phyloP scores from a whole-genome alignment of 2,113 vertebrate genomes.

The Calidris pugnax region DNA sequence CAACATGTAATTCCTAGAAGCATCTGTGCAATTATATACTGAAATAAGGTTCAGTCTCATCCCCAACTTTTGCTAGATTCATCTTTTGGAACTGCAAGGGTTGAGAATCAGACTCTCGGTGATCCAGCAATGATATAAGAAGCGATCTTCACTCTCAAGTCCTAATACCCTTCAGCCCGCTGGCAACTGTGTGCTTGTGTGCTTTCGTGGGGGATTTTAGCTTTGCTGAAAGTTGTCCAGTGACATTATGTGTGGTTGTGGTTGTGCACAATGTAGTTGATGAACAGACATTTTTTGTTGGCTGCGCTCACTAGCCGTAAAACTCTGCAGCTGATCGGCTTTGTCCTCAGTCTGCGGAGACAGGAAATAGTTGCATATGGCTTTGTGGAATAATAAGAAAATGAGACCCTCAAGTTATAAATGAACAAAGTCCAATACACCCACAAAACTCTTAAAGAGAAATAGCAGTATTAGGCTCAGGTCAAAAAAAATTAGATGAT shows the following conservation, averaged over 20 bases:
- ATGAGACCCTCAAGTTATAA: not conserved
- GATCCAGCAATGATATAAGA: rapidly evolving
- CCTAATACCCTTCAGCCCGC: not conserved
- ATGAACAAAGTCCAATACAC: not conserved
- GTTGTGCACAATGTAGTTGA: not conserved
- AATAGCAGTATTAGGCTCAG: not conserved
- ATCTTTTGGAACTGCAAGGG: not conserved
- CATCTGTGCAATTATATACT: not conserved
- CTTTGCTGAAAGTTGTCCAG: not conserved
- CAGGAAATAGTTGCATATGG: not conserved
- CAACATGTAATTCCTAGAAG: not conserved
- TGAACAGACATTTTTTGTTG: not conserved
- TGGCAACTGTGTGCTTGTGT: not conserved
- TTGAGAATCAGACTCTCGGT: rapidly evolving
- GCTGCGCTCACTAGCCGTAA: not conserved
- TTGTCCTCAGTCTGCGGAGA: not conserved
- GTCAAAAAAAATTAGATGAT: not conserved
- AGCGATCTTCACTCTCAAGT: not conserved
- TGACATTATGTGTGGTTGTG: not conserved
- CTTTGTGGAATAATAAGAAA: not conserved
- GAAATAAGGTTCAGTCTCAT: not conserved
- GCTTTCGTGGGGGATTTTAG: not conserved
- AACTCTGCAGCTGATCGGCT: not conserved
- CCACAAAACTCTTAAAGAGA: not conserved
- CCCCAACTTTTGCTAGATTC: not conserved